Conservation (phyloP, 2,888 invertebrate species). For the Sinelater perroti region DNA sequence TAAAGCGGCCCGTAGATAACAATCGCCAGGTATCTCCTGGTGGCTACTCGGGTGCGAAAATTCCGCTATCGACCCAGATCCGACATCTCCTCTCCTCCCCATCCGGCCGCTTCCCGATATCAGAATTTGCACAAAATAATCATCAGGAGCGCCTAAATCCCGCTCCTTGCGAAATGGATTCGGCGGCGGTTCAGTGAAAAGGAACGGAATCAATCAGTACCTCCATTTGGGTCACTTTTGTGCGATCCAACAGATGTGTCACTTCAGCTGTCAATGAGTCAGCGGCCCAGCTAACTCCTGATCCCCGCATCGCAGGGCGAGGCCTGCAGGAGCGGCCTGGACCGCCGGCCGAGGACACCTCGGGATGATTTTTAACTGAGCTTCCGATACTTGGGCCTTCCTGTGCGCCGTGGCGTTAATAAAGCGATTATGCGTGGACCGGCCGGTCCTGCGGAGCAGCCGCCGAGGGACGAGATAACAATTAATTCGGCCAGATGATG, state of each 20-base stretch:
- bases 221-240: constrained; percentile 55
- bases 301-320: neutral
- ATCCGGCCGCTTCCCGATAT: no score
- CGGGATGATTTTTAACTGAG: constrained; percentile 47
- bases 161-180: constrained; percentile 20
- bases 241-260: constrained; percentile 56
- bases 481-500: constrained; percentile 13
- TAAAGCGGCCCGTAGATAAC: constrained; percentile 27
- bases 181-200: constrained; percentile 6
- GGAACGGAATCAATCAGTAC: constrained; percentile 53
- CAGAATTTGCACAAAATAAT: neutral
- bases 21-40: constrained; percentile 24
- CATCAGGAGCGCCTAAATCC: neutral
- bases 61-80: no score
- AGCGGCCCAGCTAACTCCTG: constrained; percentile 42
- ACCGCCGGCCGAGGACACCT: constrained; percentile 43
- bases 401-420: constrained; percentile 51
- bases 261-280: constrained; percentile 57
- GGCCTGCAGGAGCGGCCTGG: constrained; percentile 11
- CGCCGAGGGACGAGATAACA: neutral
- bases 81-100: no score
- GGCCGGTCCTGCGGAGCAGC: neutral
- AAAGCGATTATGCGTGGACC: constrained; percentile 51
- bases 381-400: constrained; percentile 49
- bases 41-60: constrained; percentile 6